Base-by-base conservation (phyloP, 2,888 invertebrate species). In the Julus scandinavius region DNA sequence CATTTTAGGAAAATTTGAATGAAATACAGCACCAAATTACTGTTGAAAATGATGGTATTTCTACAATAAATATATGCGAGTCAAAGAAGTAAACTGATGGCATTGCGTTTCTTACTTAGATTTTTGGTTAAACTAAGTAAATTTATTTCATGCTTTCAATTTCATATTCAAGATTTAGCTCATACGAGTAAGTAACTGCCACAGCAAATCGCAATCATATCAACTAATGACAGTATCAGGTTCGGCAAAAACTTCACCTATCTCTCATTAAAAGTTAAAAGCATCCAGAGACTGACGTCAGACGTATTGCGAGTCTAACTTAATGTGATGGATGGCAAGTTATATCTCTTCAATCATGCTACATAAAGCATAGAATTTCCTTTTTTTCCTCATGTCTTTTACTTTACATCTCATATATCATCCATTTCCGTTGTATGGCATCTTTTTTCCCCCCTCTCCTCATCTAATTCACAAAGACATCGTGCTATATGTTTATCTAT, bases 361-460 rank as follows among this genome's bases (percentile, higher is more conserved):
- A 29, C 72, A 72, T 72, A 72, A 72, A 11, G 72, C 29, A 9
- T 13, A 11, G 72, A 63, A 63, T 17, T 72, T 29, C 29, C 29
- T 72, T 72, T 29, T 72, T 13, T 72, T 3, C 29, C 29, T 1
- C 7, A 7, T 29, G 29, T 9, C 5, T 72, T 72, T 72, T 72
- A 72, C 72, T 29, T 72, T 29, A 29, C 29, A 72, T 72, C 72
- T 72, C 72, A 72, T 72, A 72, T 72, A 72, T 72, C 72, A 72
- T 72, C 29, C 29, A 72, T 72, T 72, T 72, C 29, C n/a, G 72
- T 72, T 72, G 29, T 29, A 29, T 29, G 72, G 11, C 72, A 29
- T 72, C 72, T 7, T 11, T 72, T 29, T 72, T 72, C 29, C 1
- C 29, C 72, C 29, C 72, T n/a, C 63, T 29, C 72, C n/a, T 72